Conservation (phyloP, 2,888 invertebrate genomes). For the Epirrita christyi region DNA sequence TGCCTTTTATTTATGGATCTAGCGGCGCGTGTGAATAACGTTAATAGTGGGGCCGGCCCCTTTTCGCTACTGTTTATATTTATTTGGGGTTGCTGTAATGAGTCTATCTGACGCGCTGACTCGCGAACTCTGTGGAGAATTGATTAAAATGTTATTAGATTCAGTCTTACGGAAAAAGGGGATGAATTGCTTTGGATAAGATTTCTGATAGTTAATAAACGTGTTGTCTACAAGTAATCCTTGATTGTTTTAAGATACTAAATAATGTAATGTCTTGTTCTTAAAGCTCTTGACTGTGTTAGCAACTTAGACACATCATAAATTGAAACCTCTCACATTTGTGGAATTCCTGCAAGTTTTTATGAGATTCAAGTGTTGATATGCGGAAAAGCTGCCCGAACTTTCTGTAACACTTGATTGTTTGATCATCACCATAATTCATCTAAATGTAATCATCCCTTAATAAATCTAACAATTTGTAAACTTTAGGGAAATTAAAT, state of each 20-base stretch:
- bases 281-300: neutral
- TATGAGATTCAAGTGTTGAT: no score
- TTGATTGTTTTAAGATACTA: neutral
- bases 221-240: neutral
- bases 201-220: conserved; percentile 70
- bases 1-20: conserved; percentile 79
- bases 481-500: no score
- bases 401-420: no score
- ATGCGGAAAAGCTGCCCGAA: no score
- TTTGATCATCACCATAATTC: no score
- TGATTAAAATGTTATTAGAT: conserved; percentile 84
- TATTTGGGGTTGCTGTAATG: conserved; percentile 83
- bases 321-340: no score
- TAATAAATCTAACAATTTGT: no score
- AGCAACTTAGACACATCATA: no score
- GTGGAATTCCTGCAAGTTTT: no score
- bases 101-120: conserved; percentile 82
- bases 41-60: conserved; percentile 79
- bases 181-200: conserved; percentile 64
- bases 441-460: no score
- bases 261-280: neutral
- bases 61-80: conserved; percentile 82
- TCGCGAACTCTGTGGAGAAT: conserved; percentile 83
- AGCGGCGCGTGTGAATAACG: conserved; percentile 82
- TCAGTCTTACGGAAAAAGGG: conserved; percentile 78